These are phyloP conservation scores for Maconellicoccus hirsutus DNA, from an alignment of 1,140 invertebrate genomes.

Conservation along the genomic window DNA sequence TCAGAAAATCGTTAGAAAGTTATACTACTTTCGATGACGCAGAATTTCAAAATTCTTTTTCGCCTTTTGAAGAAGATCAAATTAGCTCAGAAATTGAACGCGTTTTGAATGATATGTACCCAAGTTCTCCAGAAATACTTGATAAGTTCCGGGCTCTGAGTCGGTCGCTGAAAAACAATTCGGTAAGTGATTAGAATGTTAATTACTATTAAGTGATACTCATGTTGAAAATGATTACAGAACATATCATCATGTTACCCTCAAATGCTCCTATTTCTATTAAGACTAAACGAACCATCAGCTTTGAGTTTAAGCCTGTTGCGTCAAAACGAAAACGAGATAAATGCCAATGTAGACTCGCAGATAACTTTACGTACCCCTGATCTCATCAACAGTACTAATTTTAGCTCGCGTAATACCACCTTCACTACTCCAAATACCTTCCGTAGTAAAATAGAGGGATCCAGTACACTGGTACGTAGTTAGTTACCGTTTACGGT, in stretches of 20 bases:
- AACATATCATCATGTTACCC: neutral
- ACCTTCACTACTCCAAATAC: neutral
- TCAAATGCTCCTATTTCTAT: neutral
- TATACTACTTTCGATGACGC: neutral
- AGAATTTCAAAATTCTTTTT: slow-evolving; percentile 14
- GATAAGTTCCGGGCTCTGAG: neutral
- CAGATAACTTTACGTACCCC: neutral
- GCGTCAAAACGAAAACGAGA: neutral
- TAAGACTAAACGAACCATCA: neutral
- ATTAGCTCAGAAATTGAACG: neutral
- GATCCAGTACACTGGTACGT: neutral
- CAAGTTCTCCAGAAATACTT: neutral
- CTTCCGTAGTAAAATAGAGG: neutral
- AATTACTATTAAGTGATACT: neutral
- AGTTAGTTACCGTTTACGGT: neutral
- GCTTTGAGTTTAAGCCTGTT: neutral
- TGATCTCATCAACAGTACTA: neutral
- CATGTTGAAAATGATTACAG: neutral
- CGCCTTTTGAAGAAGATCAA: neutral
- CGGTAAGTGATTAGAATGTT: neutral
- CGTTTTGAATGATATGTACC: neutral
- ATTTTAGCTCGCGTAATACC: neutral
- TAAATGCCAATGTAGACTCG: neutral
- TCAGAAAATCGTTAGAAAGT: neutral
- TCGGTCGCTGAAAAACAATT: neutral